Evolutionary conservation across 2,113 vertebrate species (phyloP).

Genomic region (Nesoenas mayeri): DNA sequence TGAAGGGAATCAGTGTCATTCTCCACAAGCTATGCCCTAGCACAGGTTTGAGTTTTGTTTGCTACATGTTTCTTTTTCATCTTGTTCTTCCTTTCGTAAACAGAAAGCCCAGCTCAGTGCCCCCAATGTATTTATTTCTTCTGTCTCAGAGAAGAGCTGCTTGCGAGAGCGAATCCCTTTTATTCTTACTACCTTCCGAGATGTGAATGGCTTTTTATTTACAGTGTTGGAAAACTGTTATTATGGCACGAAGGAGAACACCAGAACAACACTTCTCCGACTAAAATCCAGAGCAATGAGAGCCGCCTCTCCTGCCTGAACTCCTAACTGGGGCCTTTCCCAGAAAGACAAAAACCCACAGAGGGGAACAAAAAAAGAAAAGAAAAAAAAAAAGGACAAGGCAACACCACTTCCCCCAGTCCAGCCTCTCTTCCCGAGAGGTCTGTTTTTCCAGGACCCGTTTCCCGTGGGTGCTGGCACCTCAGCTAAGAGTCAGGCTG

Average conservation of each 20-base stretch:
- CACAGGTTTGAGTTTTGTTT: not conserved
- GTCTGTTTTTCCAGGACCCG: not conserved
- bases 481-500: not conserved
- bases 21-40: not conserved
- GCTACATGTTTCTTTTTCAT: not conserved
- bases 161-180: conserved; percentile 53
- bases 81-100: not conserved
- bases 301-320: conserved; percentile 28
- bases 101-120: not conserved
- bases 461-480: not conserved
- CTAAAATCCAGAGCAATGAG: conserved; percentile 47
- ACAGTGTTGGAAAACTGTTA: conserved; percentile 70
- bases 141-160: conserved; percentile 3
- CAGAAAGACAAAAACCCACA: not conserved
- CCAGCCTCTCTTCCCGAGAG: not conserved
- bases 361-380: rapidly evolving
- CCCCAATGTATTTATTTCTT: not conserved
- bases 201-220: conserved; percentile 72
- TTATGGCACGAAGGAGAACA: conserved; percentile 55
- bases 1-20: conserved; percentile 27
- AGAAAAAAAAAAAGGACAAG: not conserved
- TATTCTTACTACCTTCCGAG: conserved; percentile 60
- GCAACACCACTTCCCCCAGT: not conserved
- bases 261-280: conserved; percentile 59
- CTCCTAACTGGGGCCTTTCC: not conserved